These are phyloP conservation scores for Anthonomus grandis DNA, from an alignment of 1,140 invertebrate species.

Conservation along the genomic window DNA sequence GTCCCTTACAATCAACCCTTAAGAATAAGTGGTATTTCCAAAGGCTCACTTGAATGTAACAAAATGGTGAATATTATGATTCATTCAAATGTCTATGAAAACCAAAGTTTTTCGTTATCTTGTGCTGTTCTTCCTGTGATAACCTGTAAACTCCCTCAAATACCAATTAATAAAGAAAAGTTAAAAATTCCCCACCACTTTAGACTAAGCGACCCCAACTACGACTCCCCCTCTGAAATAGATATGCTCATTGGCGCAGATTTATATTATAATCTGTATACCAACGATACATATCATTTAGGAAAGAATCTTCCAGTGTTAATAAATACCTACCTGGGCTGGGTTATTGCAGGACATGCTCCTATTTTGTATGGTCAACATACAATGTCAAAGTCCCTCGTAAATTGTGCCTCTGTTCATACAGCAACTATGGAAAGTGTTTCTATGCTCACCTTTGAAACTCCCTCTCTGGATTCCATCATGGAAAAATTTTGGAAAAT, in stretches of 20 bases:
- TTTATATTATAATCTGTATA: background rate
- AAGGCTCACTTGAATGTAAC: background rate
- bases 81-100: background rate
- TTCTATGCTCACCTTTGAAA: background rate
- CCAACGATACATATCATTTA: background rate
- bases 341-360: conserved; percentile 4
- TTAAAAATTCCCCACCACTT: conserved; percentile 6
- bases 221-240: background rate
- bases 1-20: background rate
- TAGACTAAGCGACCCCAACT: background rate
- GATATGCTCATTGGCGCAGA: conserved; percentile 15
- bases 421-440: too few species aligned
- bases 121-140: background rate
- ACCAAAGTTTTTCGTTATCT: background rate
- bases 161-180: background rate
- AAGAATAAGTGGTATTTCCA: background rate
- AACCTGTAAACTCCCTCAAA: conserved; percentile 2
- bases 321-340: background rate
- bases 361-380: background rate
- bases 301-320: background rate
- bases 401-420: background rate
- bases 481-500: conserved; percentile 20
- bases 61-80: conserved; percentile 4
- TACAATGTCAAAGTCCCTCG: background rate
- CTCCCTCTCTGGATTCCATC: conserved; percentile 3